Evolutionary conservation across 2,113 vertebrate genomes (phyloP).

Genomic region (Chlorodrepanis virens): DNA sequence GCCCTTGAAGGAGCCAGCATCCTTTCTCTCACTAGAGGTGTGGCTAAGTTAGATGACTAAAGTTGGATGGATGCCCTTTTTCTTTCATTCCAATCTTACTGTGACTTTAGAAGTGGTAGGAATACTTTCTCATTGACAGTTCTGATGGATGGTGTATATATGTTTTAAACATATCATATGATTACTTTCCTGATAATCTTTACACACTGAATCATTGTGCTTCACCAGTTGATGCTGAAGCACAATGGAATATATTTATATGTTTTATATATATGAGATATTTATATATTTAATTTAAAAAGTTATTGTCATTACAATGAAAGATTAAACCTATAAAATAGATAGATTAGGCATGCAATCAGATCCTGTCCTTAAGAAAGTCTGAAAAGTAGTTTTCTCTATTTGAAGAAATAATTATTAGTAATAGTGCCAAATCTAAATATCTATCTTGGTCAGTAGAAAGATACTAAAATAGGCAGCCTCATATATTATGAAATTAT

Average conservation of each 20-base stretch:
- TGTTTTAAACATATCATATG: neutral
- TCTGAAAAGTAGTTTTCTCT: conserved; percentile 11
- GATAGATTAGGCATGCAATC: neutral
- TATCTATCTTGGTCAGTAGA: neutral
- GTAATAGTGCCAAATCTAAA: conserved; percentile 32
- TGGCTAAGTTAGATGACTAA: neutral
- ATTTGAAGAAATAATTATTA: neutral
- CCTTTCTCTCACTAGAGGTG: neutral
- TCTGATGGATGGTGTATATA: neutral
- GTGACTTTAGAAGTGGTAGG: neutral
- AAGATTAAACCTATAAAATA: conserved; percentile 26
- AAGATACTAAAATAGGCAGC: conserved; percentile 39
- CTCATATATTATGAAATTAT: neutral
- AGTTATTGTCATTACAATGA: neutral
- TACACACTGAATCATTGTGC: neutral
- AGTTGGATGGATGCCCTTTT: neutral
- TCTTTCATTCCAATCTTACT: neutral
- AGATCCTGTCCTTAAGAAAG: conserved; percentile 13
- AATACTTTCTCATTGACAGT: neutral
- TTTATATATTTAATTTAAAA: conserved; percentile 15
- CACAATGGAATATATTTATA: neutral
- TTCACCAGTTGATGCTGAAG: neutral
- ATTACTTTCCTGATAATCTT: neutral
- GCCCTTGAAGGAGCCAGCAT: neutral
- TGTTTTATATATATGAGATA: neutral